A percentile compares a stretch with the other conserved stretches of the same genome.
Conservation (phyloP, 2,888 invertebrate species). For the Pachymerium ferrugineum region DNA sequence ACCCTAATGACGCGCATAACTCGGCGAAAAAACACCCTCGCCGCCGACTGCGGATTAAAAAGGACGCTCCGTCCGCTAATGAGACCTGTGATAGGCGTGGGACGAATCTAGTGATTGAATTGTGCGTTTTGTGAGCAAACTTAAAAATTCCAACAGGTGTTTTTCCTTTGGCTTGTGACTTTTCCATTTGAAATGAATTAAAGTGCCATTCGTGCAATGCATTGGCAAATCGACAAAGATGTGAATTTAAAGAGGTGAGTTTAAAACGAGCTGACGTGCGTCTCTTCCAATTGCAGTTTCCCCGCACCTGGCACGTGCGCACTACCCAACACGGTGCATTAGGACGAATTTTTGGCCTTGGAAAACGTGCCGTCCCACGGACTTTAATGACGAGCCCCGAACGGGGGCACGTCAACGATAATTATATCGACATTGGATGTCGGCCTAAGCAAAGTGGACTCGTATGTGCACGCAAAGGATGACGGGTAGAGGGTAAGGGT, state of each 20-base stretch:
- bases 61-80: slow-evolving; percentile 1
- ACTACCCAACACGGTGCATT: too few species aligned
- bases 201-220: not conserved
- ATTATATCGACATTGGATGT: slow-evolving; percentile 9
- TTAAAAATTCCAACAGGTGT: not conserved
- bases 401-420: not conserved
- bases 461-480: not conserved
- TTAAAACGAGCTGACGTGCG: not conserved
- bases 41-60: not conserved
- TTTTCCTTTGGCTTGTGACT: too few species aligned
- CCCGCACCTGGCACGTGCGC: not conserved
- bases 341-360: too few species aligned
- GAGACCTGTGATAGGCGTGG: not conserved
- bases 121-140: not conserved
- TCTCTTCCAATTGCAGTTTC: not conserved
- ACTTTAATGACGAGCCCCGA: not conserved
- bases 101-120: slow-evolving; percentile 18
- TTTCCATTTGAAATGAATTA: not conserved
- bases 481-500: slow-evolving; percentile 9
- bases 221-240: not conserved
- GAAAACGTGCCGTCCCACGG: too few species aligned
- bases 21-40: slow-evolving; percentile 10
- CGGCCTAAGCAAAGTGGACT: slow-evolving; percentile 25
- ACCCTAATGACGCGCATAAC: slow-evolving; percentile 9
- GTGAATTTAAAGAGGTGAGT: not conserved